Evolutionary conservation across 2,888 invertebrate species (phyloP).

Genomic region (Chelonus formosanus): DNA sequence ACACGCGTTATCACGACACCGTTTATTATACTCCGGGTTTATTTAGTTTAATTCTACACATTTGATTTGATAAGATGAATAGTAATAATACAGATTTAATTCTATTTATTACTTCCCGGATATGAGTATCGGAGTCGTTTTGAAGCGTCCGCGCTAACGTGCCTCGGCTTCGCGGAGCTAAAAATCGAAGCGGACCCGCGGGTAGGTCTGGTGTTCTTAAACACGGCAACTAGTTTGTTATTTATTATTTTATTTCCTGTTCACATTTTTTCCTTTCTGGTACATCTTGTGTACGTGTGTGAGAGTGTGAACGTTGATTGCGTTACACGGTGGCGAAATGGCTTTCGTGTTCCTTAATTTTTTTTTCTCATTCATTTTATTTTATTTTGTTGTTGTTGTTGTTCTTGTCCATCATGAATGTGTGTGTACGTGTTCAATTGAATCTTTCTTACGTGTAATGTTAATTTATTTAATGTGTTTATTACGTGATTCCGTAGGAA

Average conservation of each 20-base stretch:
- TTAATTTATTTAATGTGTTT: constrained; percentile 23
- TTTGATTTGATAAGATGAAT: constrained; percentile 3
- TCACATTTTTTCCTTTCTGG: constrained; percentile 47
- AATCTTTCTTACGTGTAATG: constrained; percentile 30
- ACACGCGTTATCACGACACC: constrained; percentile 29
- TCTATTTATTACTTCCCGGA: constrained; percentile 13
- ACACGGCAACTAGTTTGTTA: constrained; percentile 48
- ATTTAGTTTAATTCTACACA: no score
- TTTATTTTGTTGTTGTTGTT: constrained; percentile 46
- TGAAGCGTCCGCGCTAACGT: constrained; percentile 37
- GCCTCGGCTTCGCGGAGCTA: constrained; percentile 46
- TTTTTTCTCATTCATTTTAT: constrained; percentile 44
- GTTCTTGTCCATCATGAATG: constrained; percentile 34
- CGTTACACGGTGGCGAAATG: constrained; percentile 60
- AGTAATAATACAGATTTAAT: not conserved
- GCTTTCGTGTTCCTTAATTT: constrained; percentile 49
- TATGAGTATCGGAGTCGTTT: constrained; percentile 14
- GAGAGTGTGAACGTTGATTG: constrained; percentile 46
- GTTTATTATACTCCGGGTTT: constrained; percentile 1
- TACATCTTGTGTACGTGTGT: constrained; percentile 45
- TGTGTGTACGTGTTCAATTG: constrained; percentile 33
- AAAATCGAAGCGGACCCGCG: constrained; percentile 65
- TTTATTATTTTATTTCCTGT: constrained; percentile 38
- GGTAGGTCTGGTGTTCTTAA: constrained; percentile 62
- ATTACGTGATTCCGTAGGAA: constrained; percentile 39